Evolutionary conservation across 2,888 invertebrate species (phyloP), one percentile per base, ranked within the genome.

Genomic region (Graphium colonna): DNA sequence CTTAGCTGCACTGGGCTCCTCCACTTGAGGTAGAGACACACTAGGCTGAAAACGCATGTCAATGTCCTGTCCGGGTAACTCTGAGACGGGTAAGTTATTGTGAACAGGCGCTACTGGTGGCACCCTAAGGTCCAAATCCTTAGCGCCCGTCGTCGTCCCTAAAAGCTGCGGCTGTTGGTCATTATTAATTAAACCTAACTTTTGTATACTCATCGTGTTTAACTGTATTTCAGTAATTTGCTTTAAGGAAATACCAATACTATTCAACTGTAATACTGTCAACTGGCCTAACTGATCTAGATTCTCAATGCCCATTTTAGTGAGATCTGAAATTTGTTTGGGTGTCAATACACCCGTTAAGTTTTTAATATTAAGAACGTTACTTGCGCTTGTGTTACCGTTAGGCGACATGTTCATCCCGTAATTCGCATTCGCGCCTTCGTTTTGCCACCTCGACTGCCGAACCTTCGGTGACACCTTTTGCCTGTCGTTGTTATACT

Each of bases 181-280:
- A 64, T 71, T 68, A 58, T 74, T 87, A 56, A 90, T 89, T 55
- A 91, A 77, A 50, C 91, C 91, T 64, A 91, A 71, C 64, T 91
- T 91, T 68, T 91, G 90, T 68, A 91, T 91, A 63, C 87, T 91
- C 79, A 91, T 87, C 7, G 92, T 92, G 73, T 91, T 92, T 52
- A 91, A 73, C 67, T 92, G 92, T 60, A 92, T 92, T 69, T 92
- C 92, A 28, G 90, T 90, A 47, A 92, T 91, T 75, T 92, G 92
- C 64, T 85, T 83, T 52, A 92, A 74, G 3, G 92, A 91, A 48
- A 92, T 79, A 10, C 93, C 93, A 62, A 92, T 90, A 65, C 89
- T 90, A 68, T 91, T 92, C 42, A 92, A 70, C 63, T 92, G 92
- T 31, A 91, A 84, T 55, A 92, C 91, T 41, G 92, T 92, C 52